Conservation (phyloP, 1,140 invertebrate genomes). For the Drosophila nigrodunni region DNA sequence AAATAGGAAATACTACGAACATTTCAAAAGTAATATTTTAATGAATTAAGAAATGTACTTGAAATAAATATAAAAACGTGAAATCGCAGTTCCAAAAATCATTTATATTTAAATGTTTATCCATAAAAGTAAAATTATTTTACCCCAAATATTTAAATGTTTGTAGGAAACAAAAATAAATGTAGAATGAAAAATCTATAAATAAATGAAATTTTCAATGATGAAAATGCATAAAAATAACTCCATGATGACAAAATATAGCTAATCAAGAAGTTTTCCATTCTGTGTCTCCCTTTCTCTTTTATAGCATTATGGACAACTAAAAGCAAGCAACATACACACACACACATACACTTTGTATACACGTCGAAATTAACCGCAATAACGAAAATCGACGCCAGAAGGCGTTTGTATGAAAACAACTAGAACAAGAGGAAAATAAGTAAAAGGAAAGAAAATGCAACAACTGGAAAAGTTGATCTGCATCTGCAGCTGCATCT, state of each 20-base stretch:
- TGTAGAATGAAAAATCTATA: conserved; percentile 15
- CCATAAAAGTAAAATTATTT: not conserved
- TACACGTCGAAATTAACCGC: conserved; percentile 33
- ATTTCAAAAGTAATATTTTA: too few species aligned
- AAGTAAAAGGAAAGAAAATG: conserved; percentile 42
- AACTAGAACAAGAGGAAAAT: conserved; percentile 13
- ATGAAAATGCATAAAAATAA: conserved; percentile 44
- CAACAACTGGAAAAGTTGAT: conserved; percentile 50
- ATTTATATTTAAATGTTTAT: not conserved
- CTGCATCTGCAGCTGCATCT: conserved; percentile 53
- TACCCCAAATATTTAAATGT: not conserved
- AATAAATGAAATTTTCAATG: conserved; percentile 16
- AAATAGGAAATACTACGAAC: not conserved
- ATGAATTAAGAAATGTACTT: not conserved
- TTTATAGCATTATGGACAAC: conserved; percentile 72
- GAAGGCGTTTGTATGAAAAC: conserved; percentile 17
- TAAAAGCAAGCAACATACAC: conserved; percentile 31
- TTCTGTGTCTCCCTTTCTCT: conserved; percentile 46
- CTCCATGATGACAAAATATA: conserved; percentile 33
- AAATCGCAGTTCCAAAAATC: not conserved
- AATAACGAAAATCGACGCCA: conserved; percentile 33
- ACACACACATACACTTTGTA: conserved; percentile 21
- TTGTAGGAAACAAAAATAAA: conserved; percentile 3
- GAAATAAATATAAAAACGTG: not conserved
- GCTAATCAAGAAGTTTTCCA: conserved; percentile 38